phyloP scores from a whole-genome alignment of 2,797 vertebrate genomes.

The Philypnodon macrostomus region DNA sequence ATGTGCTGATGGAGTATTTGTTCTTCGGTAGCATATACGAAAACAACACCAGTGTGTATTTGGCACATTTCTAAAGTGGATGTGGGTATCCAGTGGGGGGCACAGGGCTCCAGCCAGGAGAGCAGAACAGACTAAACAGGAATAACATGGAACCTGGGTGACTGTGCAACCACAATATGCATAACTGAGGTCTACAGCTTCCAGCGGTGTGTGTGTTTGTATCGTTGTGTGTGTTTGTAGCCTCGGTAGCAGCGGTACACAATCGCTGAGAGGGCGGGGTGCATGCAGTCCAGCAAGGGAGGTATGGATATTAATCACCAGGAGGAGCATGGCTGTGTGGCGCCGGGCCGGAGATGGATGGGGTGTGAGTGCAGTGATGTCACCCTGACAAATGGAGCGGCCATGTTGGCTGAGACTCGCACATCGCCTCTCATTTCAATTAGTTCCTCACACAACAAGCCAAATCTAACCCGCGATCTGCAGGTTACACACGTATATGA shows the following conservation, averaged over 20 bases:
- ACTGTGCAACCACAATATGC: conserved; percentile 25
- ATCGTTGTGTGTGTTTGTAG: conserved; percentile 39
- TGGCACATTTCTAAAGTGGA: conserved; percentile 29
- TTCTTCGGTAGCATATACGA: background rate
- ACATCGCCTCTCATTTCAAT: conserved; percentile 88
- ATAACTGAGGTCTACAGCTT: conserved; percentile 42
- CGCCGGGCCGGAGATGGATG: conserved; percentile 79
- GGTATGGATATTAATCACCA: conserved; percentile 83
- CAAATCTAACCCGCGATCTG: conserved; percentile 58
- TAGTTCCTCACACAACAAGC: conserved; percentile 73
- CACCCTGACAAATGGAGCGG: conserved; percentile 83
- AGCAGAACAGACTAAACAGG: conserved; percentile 42
- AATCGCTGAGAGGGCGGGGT: conserved; percentile 24
- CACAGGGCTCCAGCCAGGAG: conserved; percentile 36
- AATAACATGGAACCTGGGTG: conserved; percentile 31
- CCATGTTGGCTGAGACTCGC: conserved; percentile 80
- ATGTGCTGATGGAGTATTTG: background rate
- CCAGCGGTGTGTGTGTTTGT: conserved; percentile 51
- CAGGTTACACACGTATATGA: conserved; percentile 64
- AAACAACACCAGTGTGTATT: conserved; percentile 23
- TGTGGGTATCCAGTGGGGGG: conserved; percentile 20
- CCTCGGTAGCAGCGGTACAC: conserved; percentile 1
- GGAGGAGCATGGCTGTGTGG: conserved; percentile 72
- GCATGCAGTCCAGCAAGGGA: conserved; percentile 55
- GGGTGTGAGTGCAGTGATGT: conserved; percentile 84